Percentiles rank a stretch among this genome's conserved stretches.
phyloP scores from a whole-genome alignment of 2,797 vertebrate species.

The Sparidentex hasta region DNA sequence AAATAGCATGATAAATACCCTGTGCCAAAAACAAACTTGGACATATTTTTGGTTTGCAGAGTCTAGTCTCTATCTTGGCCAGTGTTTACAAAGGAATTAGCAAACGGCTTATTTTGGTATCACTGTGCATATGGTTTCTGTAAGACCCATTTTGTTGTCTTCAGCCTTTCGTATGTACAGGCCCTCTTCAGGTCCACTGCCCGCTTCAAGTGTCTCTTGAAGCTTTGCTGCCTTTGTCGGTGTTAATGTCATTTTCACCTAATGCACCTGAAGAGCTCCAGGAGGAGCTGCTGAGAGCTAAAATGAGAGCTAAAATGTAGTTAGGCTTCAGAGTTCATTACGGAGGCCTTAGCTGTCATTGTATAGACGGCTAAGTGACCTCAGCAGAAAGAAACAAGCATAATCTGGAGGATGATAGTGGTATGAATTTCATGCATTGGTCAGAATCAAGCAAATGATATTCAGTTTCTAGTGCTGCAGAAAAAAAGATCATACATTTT shows the following conservation, averaged over 20 bases:
- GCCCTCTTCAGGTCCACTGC: constrained; percentile 37
- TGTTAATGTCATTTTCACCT: constrained; percentile 64
- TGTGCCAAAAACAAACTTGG: too few species aligned
- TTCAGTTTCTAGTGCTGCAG: constrained; percentile 20
- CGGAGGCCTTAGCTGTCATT: constrained; percentile 17
- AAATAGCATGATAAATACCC: too few species aligned
- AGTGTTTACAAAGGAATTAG: constrained; percentile 5
- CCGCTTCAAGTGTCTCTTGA: constrained; percentile 51
- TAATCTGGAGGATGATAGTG: constrained; percentile 28
- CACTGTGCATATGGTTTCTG: constrained; percentile 8
- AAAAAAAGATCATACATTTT: constrained; percentile 27
- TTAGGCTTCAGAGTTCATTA: constrained; percentile 57
- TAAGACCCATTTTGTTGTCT: constrained; percentile 12
- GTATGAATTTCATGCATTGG: constrained; percentile 20
- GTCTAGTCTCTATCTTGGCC: too few species aligned
- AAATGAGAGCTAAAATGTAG: constrained; percentile 32
- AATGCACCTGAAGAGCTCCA: constrained; percentile 66
- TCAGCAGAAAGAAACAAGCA: constrained; percentile 24
- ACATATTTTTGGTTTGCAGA: too few species aligned
- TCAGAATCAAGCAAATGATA: constrained; percentile 25
- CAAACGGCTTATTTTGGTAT: constrained; percentile 9
- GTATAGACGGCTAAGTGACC: constrained; percentile 18
- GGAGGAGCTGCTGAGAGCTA: constrained; percentile 30
- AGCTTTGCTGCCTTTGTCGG: constrained; percentile 45
- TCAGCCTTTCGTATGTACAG: constrained; percentile 51